These are phyloP conservation scores for Xiphorhynchus elegans DNA, from an alignment of 2,113 vertebrate species.

Conservation along the genomic window DNA sequence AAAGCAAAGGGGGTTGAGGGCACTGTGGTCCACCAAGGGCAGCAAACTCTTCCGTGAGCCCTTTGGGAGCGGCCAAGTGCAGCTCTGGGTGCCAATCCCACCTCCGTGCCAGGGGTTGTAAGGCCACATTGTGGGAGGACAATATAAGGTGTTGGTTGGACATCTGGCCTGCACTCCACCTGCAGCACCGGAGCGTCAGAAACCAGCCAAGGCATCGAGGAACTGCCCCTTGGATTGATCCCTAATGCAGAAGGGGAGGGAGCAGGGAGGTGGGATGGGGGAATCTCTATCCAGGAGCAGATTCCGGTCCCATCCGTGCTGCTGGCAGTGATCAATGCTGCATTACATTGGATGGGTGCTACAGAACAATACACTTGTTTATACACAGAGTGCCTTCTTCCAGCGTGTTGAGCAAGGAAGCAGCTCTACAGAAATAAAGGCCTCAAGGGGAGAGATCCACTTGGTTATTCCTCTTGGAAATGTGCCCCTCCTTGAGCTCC, in stretches of 20 bases:
- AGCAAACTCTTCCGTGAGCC: fast-evolving
- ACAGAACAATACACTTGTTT: neutral
- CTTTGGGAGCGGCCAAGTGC: fast-evolving
- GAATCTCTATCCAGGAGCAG: neutral
- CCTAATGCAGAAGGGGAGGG: neutral
- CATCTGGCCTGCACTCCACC: neutral
- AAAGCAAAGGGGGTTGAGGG: neutral
- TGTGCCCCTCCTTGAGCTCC: neutral
- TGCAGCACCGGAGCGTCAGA: fast-evolving
- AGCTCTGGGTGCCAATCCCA: neutral
- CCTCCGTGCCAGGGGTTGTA: fast-evolving
- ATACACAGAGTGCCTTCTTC: neutral
- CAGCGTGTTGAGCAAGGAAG: fast-evolving
- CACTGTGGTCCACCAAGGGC: fast-evolving
- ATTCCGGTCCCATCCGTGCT: fast-evolving
- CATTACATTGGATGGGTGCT: neutral
- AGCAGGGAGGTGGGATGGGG: fast-evolving
- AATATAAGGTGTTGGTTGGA: neutral
- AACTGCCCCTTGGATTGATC: neutral
- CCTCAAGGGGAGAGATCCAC: neutral
- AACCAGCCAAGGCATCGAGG: neutral
- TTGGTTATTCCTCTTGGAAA: neutral
- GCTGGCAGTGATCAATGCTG: neutral
- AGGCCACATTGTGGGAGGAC: fast-evolving
- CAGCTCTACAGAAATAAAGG: neutral